Evolutionary conservation across 2,113 vertebrate species (phyloP), one percentile per base, ranked within the genome.

Genomic region (Periophthalmodon schlosseri): DNA sequence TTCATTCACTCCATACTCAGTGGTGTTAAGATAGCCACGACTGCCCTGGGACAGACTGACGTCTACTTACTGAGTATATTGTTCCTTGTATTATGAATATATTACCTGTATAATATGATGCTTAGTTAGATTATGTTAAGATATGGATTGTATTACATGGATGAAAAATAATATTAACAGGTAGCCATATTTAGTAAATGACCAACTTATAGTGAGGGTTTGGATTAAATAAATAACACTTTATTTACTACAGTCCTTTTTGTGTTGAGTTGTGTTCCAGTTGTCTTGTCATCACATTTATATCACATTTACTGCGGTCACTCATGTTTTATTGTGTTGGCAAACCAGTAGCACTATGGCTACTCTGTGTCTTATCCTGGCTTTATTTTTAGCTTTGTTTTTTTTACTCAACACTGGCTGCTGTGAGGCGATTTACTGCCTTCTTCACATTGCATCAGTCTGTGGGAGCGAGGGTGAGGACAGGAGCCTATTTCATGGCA

Each of bases 361-460:
- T 72, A 58, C 70, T 36, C 28, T 82, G 64, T 73, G 47, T 66
- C 64, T 79, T 72, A 82, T 79, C 68, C 10, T 14, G 33, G 69
- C 72, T 79, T 83, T 70, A 65, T 72, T 74, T 81, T 77, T 72
- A 72, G 72, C 63, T 75, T 72, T 70, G 50, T 21, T 78, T 80
- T 80, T 58, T 65, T 78, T 58, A 46, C 72, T 80, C 71, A 49
- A 9, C 66, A 67, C 56, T 65, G 61, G 72, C 77, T 82, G 72
- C 77, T 82, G 50, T 46, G 68, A 49, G 74, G 61, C 44, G 0
- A 79, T 77, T 72, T 76, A 74, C 75, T 72, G 72, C 66, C 82
- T 76, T 82, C 71, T 44, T 84, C 66, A 24, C 34, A 75, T 87
- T 89, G 82, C 83, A 79, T 85, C 84, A 88, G 73, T 77, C 70